Evolutionary conservation across 2,113 vertebrate species (phyloP), one percentile per base, ranked within the genome.

Genomic region (Guaruba guarouba): DNA sequence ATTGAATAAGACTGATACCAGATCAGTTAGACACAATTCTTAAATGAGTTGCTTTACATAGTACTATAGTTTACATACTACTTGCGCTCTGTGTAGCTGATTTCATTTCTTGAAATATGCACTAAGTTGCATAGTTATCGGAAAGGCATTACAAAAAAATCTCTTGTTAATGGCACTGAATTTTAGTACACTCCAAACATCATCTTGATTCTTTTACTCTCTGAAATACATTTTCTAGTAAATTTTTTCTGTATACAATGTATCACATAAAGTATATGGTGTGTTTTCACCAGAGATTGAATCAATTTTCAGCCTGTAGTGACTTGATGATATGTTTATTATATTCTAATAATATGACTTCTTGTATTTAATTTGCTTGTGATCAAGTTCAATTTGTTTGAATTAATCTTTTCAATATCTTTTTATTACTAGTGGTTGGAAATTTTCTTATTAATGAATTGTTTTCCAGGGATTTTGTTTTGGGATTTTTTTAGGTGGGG

Each of bases 401-500:
- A 39, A 49, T 86, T 86, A 0, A 35, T 37, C 29, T 68, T 61
- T 35, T 43, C 11, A 35, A 1, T 37, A 6, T 43, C 3, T 48
- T 74, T 86, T 79, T 73, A 22, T 41, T 73, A 39, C 3, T 54
- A 37, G 31, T 35, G 7, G 1, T 29, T 91, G 2, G 17, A 64
- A 62, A 37, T 25, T 10, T 63, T 64, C 20, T 52, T 35, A 41
- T 7, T 82, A 66, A 77, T 29, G 35, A 24, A 15, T 67, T 41
- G 9, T 3, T 91, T 67, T 75, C 8, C 8, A 28, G 33, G 16
- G 11, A 37, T 80, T 81, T 66, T 62, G 59, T 37, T 35, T 62
- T 17, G 8, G 14, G 5, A 0, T 7, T 68, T 55, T 74, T 80
- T 31, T 16, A 6, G 2, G 1, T 6, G 23, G 27, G 3, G 11